phyloP scores from a whole-genome alignment of 2,797 vertebrate genomes.

The Acipenser oxyrinchus region DNA sequence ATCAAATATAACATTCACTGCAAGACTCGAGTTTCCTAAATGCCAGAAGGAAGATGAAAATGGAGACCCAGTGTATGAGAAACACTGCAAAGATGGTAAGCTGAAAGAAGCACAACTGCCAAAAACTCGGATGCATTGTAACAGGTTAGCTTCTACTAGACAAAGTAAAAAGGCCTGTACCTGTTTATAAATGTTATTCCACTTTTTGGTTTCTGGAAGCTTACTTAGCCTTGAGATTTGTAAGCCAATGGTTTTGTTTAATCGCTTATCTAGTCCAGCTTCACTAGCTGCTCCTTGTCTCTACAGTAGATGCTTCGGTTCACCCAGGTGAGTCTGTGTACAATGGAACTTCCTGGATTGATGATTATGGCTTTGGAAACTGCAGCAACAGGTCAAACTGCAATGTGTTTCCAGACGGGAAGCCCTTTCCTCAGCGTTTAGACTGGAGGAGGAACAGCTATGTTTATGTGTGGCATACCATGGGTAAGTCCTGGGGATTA shows the following conservation, averaged over 20 bases:
- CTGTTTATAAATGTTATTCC: not conserved
- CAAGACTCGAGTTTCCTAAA: conserved; percentile 70
- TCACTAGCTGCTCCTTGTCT: conserved; percentile 8
- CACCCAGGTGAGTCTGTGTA: conserved; percentile 61
- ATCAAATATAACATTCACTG: conserved; percentile 71
- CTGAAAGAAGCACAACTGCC: conserved; percentile 4
- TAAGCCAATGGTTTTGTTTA: not conserved
- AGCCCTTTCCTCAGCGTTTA: conserved; percentile 66
- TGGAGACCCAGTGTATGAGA: conserved; percentile 70
- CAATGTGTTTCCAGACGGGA: conserved; percentile 78
- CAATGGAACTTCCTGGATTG: conserved; percentile 76
- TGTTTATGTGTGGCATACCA: conserved; percentile 81
- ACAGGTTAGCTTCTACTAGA: not conserved
- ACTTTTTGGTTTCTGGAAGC: too few species aligned
- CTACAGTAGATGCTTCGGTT: conserved; percentile 49
- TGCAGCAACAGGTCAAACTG: conserved; percentile 46
- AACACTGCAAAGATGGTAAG: conserved; percentile 72
- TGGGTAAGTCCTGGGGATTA: conserved; percentile 54
- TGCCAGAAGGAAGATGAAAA: conserved; percentile 74
- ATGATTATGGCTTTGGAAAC: conserved; percentile 60
- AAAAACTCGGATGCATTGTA: not conserved
- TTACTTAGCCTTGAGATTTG: conserved; percentile 1
- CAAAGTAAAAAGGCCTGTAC: not conserved
- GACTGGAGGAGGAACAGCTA: conserved; percentile 73
- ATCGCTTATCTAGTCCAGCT: not conserved